Percentiles rank a stretch among this genome's conserved stretches.
Conservation (phyloP, 2,888 invertebrate genomes). For the Sarcophaga caerulescens region DNA sequence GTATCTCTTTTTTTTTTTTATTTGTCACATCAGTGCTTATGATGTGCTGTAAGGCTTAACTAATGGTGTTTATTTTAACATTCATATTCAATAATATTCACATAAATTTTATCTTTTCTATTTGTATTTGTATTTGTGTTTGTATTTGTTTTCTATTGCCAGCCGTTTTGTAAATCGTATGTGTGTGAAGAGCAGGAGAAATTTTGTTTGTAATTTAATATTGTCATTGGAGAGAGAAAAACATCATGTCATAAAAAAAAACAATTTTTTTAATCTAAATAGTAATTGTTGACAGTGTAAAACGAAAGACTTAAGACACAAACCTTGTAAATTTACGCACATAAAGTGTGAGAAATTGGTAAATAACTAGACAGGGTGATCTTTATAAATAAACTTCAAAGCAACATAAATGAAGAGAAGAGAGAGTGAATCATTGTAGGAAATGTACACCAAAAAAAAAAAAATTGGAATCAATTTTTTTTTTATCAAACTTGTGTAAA, state of each 20-base stretch:
- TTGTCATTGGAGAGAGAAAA: neutral
- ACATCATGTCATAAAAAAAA: neutral
- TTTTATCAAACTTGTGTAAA: too few species aligned
- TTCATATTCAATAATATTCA: slow-evolving; percentile 3
- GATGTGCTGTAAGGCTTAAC: slow-evolving; percentile 54
- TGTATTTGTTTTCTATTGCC: neutral
- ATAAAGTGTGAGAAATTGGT: too few species aligned
- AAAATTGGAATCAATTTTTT: too few species aligned
- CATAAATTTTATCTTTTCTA: slow-evolving; percentile 6
- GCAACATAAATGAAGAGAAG: too few species aligned
- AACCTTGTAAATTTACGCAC: too few species aligned
- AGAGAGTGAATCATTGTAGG: too few species aligned
- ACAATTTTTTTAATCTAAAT: neutral
- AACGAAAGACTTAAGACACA: too few species aligned
- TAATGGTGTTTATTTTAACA: slow-evolving; percentile 42
- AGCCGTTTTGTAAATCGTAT: neutral
- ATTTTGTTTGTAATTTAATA: slow-evolving; percentile 50
- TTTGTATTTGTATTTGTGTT: slow-evolving; percentile 10
- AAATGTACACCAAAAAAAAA: too few species aligned
- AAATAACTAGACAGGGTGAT: too few species aligned
- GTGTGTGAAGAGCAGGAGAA: slow-evolving; percentile 18
- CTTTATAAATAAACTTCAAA: too few species aligned
- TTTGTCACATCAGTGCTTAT: slow-evolving; percentile 21
- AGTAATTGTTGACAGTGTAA: too few species aligned
- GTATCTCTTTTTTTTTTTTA: slow-evolving; percentile 16